Evolutionary conservation across 2,113 vertebrate species (phyloP).

Genomic region (Cisticola juncidis): DNA sequence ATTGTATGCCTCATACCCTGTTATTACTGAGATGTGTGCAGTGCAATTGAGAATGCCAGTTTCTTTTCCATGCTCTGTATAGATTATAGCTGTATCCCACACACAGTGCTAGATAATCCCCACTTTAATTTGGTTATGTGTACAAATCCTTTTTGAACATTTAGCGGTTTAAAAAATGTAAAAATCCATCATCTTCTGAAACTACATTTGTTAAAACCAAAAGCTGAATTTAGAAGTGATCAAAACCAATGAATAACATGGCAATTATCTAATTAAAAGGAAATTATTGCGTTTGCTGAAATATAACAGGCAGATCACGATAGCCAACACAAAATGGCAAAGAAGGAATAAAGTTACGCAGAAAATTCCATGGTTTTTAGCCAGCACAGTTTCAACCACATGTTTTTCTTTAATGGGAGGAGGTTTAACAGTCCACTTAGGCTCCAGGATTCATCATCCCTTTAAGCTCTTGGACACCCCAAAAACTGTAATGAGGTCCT

Average conservation of each 20-base stretch:
- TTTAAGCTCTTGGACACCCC: slow-evolving; percentile 28
- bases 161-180: slow-evolving; percentile 65
- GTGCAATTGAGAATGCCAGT: slow-evolving; percentile 70
- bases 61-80: slow-evolving; percentile 72
- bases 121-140: slow-evolving; percentile 75
- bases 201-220: slow-evolving; percentile 63
- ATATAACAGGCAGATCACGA: slow-evolving; percentile 46
- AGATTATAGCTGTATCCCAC: slow-evolving; percentile 77
- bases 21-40: slow-evolving; percentile 81
- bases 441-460: slow-evolving; percentile 34
- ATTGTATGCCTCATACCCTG: slow-evolving; percentile 82
- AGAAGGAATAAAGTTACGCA: slow-evolving; percentile 53
- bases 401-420: slow-evolving; percentile 57
- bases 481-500: slow-evolving; percentile 24
- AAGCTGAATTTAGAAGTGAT: slow-evolving; percentile 68
- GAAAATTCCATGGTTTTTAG: slow-evolving; percentile 60
- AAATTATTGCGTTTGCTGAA: slow-evolving; percentile 52
- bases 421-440: slow-evolving; percentile 33
- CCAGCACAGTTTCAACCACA: slow-evolving; percentile 52
- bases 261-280: slow-evolving; percentile 67
- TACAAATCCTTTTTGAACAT: slow-evolving; percentile 72
- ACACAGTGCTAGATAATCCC: slow-evolving; percentile 78
- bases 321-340: slow-evolving; percentile 53
- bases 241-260: slow-evolving; percentile 55
- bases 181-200: slow-evolving; percentile 66